Evolutionary conservation across 2,113 vertebrate genomes (phyloP).

Genomic region (Ailuropoda melanoleuca): DNA sequence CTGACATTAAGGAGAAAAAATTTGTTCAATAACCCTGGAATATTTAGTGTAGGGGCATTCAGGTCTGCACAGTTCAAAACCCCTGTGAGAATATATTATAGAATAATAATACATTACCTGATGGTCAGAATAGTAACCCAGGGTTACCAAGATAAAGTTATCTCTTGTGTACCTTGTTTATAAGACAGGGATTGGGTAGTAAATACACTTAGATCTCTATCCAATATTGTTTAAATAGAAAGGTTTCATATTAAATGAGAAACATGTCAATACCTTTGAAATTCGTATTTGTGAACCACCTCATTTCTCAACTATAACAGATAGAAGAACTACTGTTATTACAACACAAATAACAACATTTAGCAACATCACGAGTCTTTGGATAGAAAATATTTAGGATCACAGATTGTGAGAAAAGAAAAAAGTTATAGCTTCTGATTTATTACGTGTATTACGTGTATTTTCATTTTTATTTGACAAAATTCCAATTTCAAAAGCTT

Average conservation of each 20-base stretch:
- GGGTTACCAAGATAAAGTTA: not conserved
- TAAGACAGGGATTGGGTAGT: not conserved
- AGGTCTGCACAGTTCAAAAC: not conserved
- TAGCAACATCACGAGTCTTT: not conserved
- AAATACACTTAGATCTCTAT: not conserved
- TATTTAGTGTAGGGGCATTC: not conserved
- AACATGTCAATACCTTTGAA: not conserved
- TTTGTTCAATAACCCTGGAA: not conserved
- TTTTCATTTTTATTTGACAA: slow-evolving; percentile 23
- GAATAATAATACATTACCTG: not conserved
- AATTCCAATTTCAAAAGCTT: slow-evolving; percentile 44
- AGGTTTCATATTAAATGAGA: slow-evolving; percentile 1
- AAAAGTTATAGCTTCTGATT: not conserved
- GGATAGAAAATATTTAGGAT: slow-evolving; percentile 34
- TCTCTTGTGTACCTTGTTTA: not conserved
- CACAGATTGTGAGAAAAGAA: slow-evolving; percentile 29
- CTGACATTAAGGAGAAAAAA: not conserved
- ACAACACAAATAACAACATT: slow-evolving; percentile 12
- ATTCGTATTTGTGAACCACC: not conserved
- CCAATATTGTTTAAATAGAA: slow-evolving; percentile 29
- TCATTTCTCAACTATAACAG: slow-evolving; percentile 6
- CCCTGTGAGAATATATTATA: not conserved
- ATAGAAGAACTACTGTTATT: not conserved
- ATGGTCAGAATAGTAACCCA: not conserved
- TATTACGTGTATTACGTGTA: not conserved